phyloP scores from a whole-genome alignment of 2,113 vertebrate species.

The Herpailurus yagouaroundi region DNA sequence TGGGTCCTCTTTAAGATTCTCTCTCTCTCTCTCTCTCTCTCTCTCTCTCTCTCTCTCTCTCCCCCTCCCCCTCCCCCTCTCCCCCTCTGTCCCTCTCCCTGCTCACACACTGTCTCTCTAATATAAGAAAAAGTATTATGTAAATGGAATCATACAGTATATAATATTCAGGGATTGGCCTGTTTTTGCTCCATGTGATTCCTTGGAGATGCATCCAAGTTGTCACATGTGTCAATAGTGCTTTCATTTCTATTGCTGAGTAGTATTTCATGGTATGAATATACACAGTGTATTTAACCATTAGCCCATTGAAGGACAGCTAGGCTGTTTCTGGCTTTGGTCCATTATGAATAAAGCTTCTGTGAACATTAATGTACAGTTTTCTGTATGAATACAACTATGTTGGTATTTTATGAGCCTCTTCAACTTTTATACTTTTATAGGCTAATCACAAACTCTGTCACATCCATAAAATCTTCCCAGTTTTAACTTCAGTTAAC shows the following conservation, averaged over 20 bases:
- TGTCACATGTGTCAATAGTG: background rate
- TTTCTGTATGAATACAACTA: background rate
- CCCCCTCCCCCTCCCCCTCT: too few relatives aligned
- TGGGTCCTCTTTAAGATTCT: too few relatives aligned
- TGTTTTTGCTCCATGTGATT: background rate
- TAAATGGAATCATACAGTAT: background rate
- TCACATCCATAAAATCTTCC: background rate
- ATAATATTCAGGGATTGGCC: background rate
- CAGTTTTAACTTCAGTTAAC: background rate
- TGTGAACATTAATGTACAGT: background rate
- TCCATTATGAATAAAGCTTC: background rate
- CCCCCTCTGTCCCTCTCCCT: too few relatives aligned
- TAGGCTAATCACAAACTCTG: background rate
- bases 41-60: too few relatives aligned
- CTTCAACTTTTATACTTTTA: background rate
- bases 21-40: too few relatives aligned
- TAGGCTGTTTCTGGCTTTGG: background rate
- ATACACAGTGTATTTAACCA: background rate
- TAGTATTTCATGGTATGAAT: background rate
- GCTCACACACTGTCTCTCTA: too few relatives aligned
- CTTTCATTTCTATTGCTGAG: slow-evolving; percentile 12
- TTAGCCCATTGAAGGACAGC: background rate
- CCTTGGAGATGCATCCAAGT: background rate
- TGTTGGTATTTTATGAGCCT: background rate
- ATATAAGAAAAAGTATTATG: too few relatives aligned